A percentile compares a stretch with the other conserved stretches of the same genome.
These are phyloP conservation scores for Corythaeola cristata DNA, from an alignment of 2,113 vertebrate genomes.

Conservation along the genomic window DNA sequence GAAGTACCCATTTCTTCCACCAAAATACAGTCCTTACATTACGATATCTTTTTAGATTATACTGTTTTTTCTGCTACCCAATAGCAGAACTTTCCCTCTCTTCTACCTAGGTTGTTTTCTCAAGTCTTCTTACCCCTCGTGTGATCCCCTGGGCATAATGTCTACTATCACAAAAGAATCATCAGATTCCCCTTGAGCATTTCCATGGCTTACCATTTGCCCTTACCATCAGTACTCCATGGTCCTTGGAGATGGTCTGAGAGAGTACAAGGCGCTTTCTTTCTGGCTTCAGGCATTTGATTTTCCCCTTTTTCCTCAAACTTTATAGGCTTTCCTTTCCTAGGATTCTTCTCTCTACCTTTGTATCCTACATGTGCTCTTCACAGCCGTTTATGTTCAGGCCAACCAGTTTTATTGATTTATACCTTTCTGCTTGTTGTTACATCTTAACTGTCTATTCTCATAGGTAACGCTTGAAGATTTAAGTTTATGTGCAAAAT, in stretches of 20 bases:
- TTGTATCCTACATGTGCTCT: not conserved
- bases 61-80: not conserved
- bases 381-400: not conserved
- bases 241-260: not conserved
- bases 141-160: rapidly evolving
- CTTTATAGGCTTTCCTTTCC: not conserved
- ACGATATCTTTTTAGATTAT: not conserved
- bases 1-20: not conserved
- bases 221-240: not conserved
- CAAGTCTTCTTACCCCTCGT: not conserved
- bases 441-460: not conserved
- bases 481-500: not conserved
- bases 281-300: not conserved
- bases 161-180: not conserved
- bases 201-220: not conserved
- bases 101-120: not conserved
- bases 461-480: not conserved
- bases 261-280: not conserved
- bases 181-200: not conserved
- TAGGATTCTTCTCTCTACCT: not conserved
- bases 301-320: not conserved
- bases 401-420: not conserved
- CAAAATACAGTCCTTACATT: not conserved
- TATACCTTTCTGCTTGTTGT: not conserved
- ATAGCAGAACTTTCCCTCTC: not conserved